phyloP scores from a whole-genome alignment of 2,888 invertebrate genomes.

The Microctonus brassicae region DNA sequence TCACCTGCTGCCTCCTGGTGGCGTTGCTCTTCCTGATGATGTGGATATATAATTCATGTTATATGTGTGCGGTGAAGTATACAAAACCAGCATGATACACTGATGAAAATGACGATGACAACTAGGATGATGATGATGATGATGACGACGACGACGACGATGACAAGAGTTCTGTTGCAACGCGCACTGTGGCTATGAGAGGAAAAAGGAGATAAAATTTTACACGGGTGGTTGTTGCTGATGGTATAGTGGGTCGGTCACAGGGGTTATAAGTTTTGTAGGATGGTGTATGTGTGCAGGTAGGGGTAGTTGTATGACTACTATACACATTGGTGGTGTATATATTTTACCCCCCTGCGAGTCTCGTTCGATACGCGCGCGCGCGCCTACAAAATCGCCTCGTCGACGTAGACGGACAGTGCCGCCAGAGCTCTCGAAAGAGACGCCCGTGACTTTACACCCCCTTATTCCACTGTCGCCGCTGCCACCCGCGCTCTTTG shows the following conservation, averaged over 20 bases:
- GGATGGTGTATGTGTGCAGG: neutral
- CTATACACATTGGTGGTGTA: no score
- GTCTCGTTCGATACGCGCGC: slow-evolving; percentile 60
- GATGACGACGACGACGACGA: neutral
- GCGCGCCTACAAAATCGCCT: slow-evolving; percentile 54
- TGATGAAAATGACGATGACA: neutral
- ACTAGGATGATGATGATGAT: neutral
- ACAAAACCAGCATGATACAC: neutral
- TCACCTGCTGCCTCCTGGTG: slow-evolving; percentile 35
- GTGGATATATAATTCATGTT: no score
- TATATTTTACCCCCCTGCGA: slow-evolving; percentile 38
- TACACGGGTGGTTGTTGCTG: neutral
- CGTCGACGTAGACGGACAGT: slow-evolving; percentile 60
- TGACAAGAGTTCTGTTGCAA: neutral
- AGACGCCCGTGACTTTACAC: slow-evolving; percentile 65
- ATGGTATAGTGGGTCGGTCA: slow-evolving; percentile 10
- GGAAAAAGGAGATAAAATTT: neutral
- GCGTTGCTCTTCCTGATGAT: slow-evolving; percentile 5
- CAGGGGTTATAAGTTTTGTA: slow-evolving; percentile 26
- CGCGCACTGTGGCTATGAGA: neutral
- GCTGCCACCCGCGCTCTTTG: slow-evolving; percentile 37
- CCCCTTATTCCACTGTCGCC: slow-evolving; percentile 32
- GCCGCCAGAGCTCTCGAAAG: slow-evolving; percentile 67
- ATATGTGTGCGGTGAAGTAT: neutral
- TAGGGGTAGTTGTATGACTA: slow-evolving; percentile 42